phyloP scores from a whole-genome alignment of 1,140 invertebrate species.

The Phenacoccus solenopsis region DNA sequence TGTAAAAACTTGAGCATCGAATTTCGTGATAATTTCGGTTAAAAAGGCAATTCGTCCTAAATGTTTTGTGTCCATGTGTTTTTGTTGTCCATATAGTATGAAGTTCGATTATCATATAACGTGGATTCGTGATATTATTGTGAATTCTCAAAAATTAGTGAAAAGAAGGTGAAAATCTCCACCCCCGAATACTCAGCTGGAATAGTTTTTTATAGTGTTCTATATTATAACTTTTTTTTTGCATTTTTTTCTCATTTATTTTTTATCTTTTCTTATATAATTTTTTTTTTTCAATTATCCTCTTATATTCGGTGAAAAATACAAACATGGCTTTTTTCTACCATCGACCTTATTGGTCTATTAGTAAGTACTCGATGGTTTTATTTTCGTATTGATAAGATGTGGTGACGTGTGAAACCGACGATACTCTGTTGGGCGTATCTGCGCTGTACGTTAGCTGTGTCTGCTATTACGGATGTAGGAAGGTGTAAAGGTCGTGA shows the following conservation, averaged over 20 bases:
- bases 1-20: neutral
- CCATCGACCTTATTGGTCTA: neutral
- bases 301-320: neutral
- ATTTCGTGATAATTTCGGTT: slow-evolving; percentile 4
- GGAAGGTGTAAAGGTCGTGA: neutral
- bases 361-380: neutral
- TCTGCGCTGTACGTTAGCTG: no score
- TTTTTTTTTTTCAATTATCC: no score
- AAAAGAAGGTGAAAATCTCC: slow-evolving; percentile 56
- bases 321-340: neutral
- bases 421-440: neutral
- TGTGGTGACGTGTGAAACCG: neutral
- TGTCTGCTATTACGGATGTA: no score
- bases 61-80: neutral
- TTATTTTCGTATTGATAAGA: neutral
- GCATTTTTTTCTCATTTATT: slow-evolving; percentile 16
- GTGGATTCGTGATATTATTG: slow-evolving; percentile 77
- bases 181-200: neutral
- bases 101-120: slow-evolving; percentile 71
- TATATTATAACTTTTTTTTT: no score
- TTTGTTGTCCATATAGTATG: slow-evolving; percentile 30
- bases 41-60: neutral
- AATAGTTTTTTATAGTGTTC: neutral
- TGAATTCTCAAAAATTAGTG: slow-evolving; percentile 77
- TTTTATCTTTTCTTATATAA: neutral